A percentile compares a stretch with the other conserved stretches of the same genome.
Evolutionary conservation across 2,888 invertebrate genomes (phyloP).

Genomic region (Diplazon laetatorius): DNA sequence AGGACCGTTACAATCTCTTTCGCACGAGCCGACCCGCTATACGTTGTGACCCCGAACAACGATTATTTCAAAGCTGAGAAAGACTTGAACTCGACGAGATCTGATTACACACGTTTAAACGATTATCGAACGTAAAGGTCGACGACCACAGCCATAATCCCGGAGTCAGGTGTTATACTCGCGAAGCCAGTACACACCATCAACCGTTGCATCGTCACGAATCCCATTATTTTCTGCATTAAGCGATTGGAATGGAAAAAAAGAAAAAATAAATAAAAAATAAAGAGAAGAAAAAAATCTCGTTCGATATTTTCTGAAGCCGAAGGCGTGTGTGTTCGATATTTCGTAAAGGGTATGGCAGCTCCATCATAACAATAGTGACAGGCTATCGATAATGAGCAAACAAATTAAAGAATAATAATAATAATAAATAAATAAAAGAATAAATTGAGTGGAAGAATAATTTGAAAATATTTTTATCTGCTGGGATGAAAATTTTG

Average conservation of each 20-base stretch:
- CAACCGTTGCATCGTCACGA: slow-evolving; percentile 23
- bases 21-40: neutral
- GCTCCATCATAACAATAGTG: too few species aligned
- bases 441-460: neutral
- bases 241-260: neutral
- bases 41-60: neutral
- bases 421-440: slow-evolving; percentile 4
- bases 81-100: slow-evolving; percentile 58
- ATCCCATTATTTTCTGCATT: slow-evolving; percentile 3
- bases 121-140: slow-evolving; percentile 42
- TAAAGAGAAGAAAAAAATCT: too few species aligned
- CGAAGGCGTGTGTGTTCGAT: too few species aligned
- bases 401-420: slow-evolving; percentile 2
- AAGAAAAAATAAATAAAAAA: too few species aligned
- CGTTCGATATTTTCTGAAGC: too few species aligned
- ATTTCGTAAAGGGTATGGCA: too few species aligned
- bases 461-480: neutral
- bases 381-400: too few species aligned
- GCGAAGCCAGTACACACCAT: too few species aligned
- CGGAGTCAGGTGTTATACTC: slow-evolving; percentile 54
- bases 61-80: slow-evolving; percentile 57
- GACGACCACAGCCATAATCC: slow-evolving; percentile 49
- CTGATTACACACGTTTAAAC: slow-evolving; percentile 52
- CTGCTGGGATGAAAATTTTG: too few species aligned
- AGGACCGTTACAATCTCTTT: slow-evolving; percentile 23